Evolutionary conservation across 2,888 invertebrate genomes (phyloP).

Genomic region (Diadegma fenestrale): DNA sequence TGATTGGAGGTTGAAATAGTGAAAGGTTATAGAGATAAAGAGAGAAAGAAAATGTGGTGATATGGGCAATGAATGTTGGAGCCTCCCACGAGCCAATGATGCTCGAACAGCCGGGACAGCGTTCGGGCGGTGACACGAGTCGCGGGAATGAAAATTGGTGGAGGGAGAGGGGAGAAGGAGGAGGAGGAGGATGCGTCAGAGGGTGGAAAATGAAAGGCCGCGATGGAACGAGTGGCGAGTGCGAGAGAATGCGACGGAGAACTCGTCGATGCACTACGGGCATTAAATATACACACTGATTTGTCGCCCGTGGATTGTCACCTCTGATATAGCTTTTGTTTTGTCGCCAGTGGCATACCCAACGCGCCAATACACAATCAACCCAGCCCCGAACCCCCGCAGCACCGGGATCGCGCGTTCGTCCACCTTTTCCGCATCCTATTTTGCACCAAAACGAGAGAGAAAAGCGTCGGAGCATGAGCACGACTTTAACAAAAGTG

Average conservation of each 20-base stretch:
- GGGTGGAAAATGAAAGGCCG: constrained; percentile 53
- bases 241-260: constrained; percentile 23
- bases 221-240: constrained; percentile 21
- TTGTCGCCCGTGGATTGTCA: constrained; percentile 84
- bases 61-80: constrained; percentile 67
- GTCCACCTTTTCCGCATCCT: constrained; percentile 14
- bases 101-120: constrained; percentile 73
- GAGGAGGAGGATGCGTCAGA: constrained; percentile 41
- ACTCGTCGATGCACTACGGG: constrained; percentile 73
- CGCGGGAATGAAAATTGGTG: constrained; percentile 59
- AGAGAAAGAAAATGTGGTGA: constrained; percentile 7
- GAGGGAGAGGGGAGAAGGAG: not conserved
- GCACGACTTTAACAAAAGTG: not conserved
- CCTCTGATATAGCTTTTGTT: constrained; percentile 83
- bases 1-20: constrained; percentile 20
- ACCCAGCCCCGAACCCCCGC: constrained; percentile 10
- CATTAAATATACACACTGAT: constrained; percentile 84
- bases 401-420: constrained; percentile 4
- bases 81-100: constrained; percentile 64
- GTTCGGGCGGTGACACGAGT: constrained; percentile 73
- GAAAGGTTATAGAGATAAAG: constrained; percentile 41
- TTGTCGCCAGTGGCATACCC: constrained; percentile 74
- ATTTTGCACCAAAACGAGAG: constrained; percentile 4
- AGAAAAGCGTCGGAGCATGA: not conserved
- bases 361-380: constrained; percentile 56